A percentile compares a stretch with the other conserved stretches of the same genome.
Evolutionary conservation across 2,113 vertebrate genomes (phyloP).

Genomic region (Phylloscopus whistleri): DNA sequence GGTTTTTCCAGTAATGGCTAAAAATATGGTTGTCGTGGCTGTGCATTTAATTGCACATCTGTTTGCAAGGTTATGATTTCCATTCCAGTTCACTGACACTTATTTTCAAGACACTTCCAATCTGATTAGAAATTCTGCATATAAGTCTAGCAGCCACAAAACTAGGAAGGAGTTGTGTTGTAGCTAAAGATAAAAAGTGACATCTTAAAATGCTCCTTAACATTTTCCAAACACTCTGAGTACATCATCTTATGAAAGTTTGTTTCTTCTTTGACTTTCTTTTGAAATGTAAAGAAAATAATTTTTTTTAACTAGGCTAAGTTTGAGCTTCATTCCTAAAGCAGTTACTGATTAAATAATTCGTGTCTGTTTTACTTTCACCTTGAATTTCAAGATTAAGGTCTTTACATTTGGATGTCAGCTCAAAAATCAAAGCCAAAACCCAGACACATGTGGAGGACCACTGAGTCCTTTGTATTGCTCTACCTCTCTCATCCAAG

Average conservation of each 20-base stretch:
- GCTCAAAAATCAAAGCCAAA: neutral
- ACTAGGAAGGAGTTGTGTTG: neutral
- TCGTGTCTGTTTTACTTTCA: neutral
- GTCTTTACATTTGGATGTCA: neutral
- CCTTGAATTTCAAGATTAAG: neutral
- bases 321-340: neutral
- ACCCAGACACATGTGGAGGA: neutral
- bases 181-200: neutral
- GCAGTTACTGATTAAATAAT: neutral
- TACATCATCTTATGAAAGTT: neutral
- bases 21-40: neutral
- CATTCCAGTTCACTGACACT: constrained; percentile 28
- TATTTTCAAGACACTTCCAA: constrained; percentile 13
- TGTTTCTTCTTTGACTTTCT: neutral
- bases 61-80: constrained; percentile 34
- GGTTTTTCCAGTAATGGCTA: neutral
- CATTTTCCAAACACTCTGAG: neutral
- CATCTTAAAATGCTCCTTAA: neutral
- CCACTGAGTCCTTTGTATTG: neutral
- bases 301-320: neutral
- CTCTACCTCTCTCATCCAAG: neutral
- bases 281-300: neutral
- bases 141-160: neutral
- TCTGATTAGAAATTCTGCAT: neutral
- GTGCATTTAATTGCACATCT: constrained; percentile 31